These are phyloP conservation scores for Anarhynchus alexandrinus DNA, from an alignment of 2,113 vertebrate genomes.

Conservation along the genomic window DNA sequence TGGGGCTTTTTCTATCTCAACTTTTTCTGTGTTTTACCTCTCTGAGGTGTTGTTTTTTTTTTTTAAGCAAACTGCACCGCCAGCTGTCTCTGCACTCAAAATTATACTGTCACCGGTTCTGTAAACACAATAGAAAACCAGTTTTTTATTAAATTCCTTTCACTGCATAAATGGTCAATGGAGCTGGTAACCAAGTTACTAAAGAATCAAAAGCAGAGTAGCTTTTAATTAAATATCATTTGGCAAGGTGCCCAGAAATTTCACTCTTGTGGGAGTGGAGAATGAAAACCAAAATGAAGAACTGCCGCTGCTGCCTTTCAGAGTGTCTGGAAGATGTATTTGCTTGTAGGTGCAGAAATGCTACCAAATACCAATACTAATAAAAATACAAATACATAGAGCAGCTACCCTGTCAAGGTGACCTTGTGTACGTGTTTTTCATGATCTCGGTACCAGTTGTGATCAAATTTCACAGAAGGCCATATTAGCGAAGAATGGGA, in stretches of 20 bases:
- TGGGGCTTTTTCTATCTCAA: background rate
- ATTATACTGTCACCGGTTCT: background rate
- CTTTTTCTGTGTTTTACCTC: background rate
- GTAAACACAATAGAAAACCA: background rate
- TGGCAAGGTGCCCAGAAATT: conserved; percentile 32
- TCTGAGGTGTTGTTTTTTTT: background rate
- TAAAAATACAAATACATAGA: background rate
- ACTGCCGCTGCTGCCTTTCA: background rate
- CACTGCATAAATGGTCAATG: background rate
- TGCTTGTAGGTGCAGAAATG: background rate
- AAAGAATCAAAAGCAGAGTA: conserved; percentile 12
- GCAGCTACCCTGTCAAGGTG: background rate
- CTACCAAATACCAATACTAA: background rate
- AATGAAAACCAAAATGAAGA: background rate
- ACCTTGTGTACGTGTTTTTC: background rate
- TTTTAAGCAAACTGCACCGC: background rate
- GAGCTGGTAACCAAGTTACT: conserved; percentile 42
- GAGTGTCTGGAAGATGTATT: background rate
- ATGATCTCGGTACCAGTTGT: fast-evolving
- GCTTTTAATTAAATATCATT: conserved; percentile 60
- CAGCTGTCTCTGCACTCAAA: background rate
- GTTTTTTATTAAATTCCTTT: conserved; percentile 42
- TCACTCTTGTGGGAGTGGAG: background rate
- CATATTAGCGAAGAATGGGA: fast-evolving
- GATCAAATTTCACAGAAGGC: background rate